Percentiles rank a stretch among this genome's conserved stretches.
These are phyloP conservation scores for Beroe forskalii DNA, from an alignment of 37 sponge, comb jelly and placozoan species.

Conservation along the genomic window DNA sequence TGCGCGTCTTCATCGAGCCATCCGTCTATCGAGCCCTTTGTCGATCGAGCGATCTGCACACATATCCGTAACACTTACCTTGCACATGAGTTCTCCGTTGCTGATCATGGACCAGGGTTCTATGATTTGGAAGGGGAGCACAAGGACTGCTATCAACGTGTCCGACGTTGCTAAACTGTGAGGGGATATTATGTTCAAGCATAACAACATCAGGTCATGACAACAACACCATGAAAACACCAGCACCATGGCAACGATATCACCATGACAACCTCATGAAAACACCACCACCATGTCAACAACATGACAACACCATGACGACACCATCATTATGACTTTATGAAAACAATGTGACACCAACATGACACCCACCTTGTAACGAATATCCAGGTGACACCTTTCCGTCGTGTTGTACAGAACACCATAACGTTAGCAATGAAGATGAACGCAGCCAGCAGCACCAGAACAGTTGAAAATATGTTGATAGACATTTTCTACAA, in stretches of 20 bases:
- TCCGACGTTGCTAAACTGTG: slow-evolving; percentile 10
- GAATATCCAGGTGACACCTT: slow-evolving; percentile 4
- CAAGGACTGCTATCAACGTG: not conserved
- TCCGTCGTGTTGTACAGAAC: not conserved
- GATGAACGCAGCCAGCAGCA: slow-evolving; percentile 6
- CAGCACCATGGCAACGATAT: no score
- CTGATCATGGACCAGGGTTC: slow-evolving; percentile 5
- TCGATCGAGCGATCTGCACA: no score
- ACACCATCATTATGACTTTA: no score
- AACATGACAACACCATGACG: no score
- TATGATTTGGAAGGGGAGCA: not conserved
- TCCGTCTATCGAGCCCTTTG: no score
- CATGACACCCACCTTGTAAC: slow-evolving; percentile 11
- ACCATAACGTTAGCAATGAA: slow-evolving; percentile 19
- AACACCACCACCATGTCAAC: no score
- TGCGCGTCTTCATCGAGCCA: no score
- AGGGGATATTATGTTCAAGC: no score
- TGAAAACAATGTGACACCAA: no score
- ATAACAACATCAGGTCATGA: no score
- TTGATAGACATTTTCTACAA: not conserved
- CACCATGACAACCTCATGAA: no score
- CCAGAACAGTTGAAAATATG: not conserved
- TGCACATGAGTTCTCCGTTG: slow-evolving; percentile 6
- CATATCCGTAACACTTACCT: not conserved
- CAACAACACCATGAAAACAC: no score